Percentiles rank a stretch among this genome's conserved stretches.
phyloP scores from a whole-genome alignment of 2,888 invertebrate genomes.

The Napeogenes sylphis region DNA sequence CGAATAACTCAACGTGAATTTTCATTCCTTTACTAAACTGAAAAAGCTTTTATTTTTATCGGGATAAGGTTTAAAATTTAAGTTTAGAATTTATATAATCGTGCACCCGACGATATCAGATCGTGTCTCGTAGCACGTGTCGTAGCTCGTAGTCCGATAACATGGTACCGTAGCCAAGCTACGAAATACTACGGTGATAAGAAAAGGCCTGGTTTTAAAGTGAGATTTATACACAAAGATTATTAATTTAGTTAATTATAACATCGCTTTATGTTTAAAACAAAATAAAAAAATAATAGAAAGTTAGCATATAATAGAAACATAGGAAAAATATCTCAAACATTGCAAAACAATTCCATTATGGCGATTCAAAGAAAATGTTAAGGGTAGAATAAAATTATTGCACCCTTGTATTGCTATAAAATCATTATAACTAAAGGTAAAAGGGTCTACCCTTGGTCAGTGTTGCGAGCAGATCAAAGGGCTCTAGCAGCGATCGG shows the following conservation, averaged over 20 bases:
- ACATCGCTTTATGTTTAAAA: too few species aligned
- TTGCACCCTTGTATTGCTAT: not conserved
- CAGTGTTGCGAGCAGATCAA: conserved; percentile 5
- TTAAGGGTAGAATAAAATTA: not conserved
- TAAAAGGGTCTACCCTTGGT: conserved; percentile 11
- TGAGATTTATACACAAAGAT: not conserved
- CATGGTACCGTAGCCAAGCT: conserved; percentile 22
- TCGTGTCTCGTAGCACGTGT: conserved; percentile 20
- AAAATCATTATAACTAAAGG: conserved; percentile 12
- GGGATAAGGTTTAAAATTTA: conserved; percentile 1
- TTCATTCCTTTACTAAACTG: not conserved
- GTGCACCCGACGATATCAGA: conserved; percentile 15
- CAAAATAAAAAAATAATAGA: too few species aligned
- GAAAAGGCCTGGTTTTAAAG: conserved; percentile 1
- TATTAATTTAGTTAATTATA: too few species aligned
- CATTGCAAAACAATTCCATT: too few species aligned
- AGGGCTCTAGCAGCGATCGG: conserved; percentile 21
- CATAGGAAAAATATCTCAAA: too few species aligned
- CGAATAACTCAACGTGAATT: conserved; percentile 2
- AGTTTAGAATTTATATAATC: not conserved
- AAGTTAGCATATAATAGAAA: too few species aligned
- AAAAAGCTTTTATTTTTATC: not conserved
- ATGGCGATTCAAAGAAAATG: too few species aligned
- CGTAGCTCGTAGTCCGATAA: conserved; percentile 21
- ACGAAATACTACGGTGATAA: conserved; percentile 21